Conservation (phyloP, 2,797 vertebrate species). For the Alfaro cultratus region DNA sequence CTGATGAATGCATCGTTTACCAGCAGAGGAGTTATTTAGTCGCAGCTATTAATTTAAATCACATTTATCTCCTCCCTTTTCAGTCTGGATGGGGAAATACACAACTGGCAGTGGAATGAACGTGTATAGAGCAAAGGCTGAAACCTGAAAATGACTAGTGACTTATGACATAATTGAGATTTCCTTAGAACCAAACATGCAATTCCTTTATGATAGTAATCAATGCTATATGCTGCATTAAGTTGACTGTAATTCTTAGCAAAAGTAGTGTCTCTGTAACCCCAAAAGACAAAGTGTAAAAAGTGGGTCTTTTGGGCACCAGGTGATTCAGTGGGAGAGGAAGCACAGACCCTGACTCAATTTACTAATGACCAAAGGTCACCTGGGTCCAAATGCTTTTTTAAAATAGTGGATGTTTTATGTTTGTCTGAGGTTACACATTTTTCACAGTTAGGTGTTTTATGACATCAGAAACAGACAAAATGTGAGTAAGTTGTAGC, state of each 20-base stretch:
- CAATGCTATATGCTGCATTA: not conserved
- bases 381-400: not conserved
- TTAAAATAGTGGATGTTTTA: not conserved
- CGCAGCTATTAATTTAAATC: constrained; percentile 99
- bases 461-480: not conserved
- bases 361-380: not conserved
- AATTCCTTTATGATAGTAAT: constrained; percentile 20
- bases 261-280: not conserved
- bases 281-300: not conserved
- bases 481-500: not conserved
- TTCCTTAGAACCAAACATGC: constrained; percentile 23
- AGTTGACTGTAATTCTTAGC: not conserved
- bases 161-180: constrained; percentile 26
- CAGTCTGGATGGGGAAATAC: constrained; percentile 69
- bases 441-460: not conserved
- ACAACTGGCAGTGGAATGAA: constrained; percentile 70
- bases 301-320: not conserved
- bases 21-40: constrained; percentile 99
- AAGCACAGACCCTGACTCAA: not conserved
- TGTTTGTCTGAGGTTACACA: not conserved
- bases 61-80: constrained; percentile 93
- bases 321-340: not conserved
- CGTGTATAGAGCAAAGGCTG: constrained; percentile 38
- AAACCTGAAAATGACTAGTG: constrained; percentile 18
- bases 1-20: constrained; percentile 99